A percentile compares a stretch with the other conserved stretches of the same genome.
phyloP scores from a whole-genome alignment of 2,888 invertebrate genomes.

The Craniophora ligustri region DNA sequence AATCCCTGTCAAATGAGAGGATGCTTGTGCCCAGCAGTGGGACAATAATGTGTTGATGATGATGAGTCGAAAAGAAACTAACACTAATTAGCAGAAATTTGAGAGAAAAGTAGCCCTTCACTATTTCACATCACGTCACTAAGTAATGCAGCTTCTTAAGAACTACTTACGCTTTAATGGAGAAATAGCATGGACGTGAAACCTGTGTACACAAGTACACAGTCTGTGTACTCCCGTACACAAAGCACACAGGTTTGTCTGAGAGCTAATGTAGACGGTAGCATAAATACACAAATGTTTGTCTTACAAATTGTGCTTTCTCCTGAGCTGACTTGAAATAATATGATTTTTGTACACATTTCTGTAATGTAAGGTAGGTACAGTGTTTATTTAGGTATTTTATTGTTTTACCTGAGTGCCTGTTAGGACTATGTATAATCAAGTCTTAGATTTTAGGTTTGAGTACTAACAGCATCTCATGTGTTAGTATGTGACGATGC shows the following conservation, averaged over 20 bases:
- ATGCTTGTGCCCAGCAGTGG: too few species aligned
- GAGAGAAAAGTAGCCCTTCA: not conserved
- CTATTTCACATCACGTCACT: not conserved
- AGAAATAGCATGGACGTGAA: conserved; percentile 16
- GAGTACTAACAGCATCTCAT: too few species aligned
- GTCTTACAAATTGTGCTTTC: conserved; percentile 33
- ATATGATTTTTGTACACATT: conserved; percentile 13
- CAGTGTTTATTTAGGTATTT: not conserved
- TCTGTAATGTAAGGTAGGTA: not conserved
- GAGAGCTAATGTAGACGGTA: conserved; percentile 35
- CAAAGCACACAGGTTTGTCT: conserved; percentile 27
- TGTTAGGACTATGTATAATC: too few species aligned
- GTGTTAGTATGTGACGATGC: too few species aligned
- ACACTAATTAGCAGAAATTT: not conserved
- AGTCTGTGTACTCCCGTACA: conserved; percentile 28
- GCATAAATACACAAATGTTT: conserved; percentile 31
- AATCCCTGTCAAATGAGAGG: too few species aligned
- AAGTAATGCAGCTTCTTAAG: not conserved
- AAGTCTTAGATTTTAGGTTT: too few species aligned
- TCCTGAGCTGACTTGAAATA: conserved; percentile 16
- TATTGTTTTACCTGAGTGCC: not conserved
- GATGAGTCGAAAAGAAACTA: too few species aligned
- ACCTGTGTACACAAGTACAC: conserved; percentile 9
- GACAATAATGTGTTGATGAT: too few species aligned
- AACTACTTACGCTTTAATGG: conserved; percentile 5